phyloP scores from a whole-genome alignment of 2,113 vertebrate species.

The Bos taurus region ARS-UCD2.0 NC_037333.1:3848501-3849000 shows the following conservation, averaged over 20 bases:
- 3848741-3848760: background rate
- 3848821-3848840: background rate
- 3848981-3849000: no score
- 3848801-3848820: background rate
- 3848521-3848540: background rate
- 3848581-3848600: background rate
- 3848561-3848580: background rate
- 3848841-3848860: background rate
- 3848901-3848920: background rate
- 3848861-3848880: background rate
- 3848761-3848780: background rate
- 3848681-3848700: background rate
- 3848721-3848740: background rate
- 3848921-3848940: background rate
- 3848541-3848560: background rate
- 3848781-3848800: background rate
- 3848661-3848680: background rate
- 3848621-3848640: background rate
- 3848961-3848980: no score
- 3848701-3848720: background rate
- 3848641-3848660: background rate
- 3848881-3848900: background rate
- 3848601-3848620: background rate
- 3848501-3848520: background rate
- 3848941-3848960: background rate